Evolutionary conservation across 1,140 invertebrate species (phyloP), one percentile per base, ranked within the genome.

Genomic region (Pentalonia nigronervosa): DNA sequence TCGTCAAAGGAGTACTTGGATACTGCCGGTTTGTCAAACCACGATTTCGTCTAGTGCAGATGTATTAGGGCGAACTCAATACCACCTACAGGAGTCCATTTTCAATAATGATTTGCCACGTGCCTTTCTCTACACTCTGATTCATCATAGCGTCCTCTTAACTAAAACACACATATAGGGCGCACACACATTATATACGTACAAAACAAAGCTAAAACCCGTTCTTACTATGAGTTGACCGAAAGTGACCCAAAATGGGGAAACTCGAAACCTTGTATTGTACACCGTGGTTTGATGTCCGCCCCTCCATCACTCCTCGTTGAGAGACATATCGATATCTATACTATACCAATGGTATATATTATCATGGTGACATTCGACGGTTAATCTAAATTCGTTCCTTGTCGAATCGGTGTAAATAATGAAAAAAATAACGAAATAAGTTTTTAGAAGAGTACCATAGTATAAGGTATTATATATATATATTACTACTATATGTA

Each of bases 41-140:
- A n/a, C 86, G 86, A 34, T 60, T 60, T 90, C 34, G 50, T 45
- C 90, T 76, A 41, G 90, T 60, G 84, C 84, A 47, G 84, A 30
- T 36, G 84, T 88, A 48, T 86, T 47, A 88, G 23, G n/a, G 86
- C 86, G 86, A 88, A 91, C 90, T 41, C 45, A 45, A 76, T 87
- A 87, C 84, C n/a, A 36, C 41, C 56, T 48, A 30, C 17, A 41
- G 67, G 90, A 91, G 90, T 81, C 90, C 90, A 30, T 91, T 91
- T 91, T 91, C 90, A 91, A 91, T 91, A 81, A 91, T 25, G 90
- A 48, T 81, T 91, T 45, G 67, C 60, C 90, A 81, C 67, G 90
- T 91, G 67, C 41, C 60, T 76, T 47, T 30, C 25, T 11, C 34
- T 17, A 76, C 34, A 21, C 50, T 21, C 34, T 53, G 48, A 90